These are phyloP conservation scores for Metopia argyrocephala DNA, from an alignment of 2,888 invertebrate species.

Conservation along the genomic window DNA sequence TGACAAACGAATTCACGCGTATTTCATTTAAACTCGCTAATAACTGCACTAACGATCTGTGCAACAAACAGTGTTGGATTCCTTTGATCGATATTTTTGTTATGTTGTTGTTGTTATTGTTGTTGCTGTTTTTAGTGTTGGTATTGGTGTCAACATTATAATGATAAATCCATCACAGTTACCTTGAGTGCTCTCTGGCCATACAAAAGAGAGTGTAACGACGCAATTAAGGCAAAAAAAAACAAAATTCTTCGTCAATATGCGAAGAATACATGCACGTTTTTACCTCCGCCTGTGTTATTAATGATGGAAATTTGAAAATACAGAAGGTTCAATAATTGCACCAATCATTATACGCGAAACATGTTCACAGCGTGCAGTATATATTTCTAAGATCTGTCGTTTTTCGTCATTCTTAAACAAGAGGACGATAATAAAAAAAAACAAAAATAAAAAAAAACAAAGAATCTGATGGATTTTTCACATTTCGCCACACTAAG, in stretches of 20 bases:
- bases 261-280: too few relatives aligned
- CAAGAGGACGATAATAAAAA: neutral
- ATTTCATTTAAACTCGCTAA: conserved; percentile 76
- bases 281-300: conserved; percentile 76
- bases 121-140: conserved; percentile 1
- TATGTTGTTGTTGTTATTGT: neutral
- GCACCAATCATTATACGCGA: conserved; percentile 76
- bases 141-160: conserved; percentile 55
- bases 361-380: conserved; percentile 61
- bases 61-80: conserved; percentile 37
- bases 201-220: neutral
- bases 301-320: conserved; percentile 79
- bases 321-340: conserved; percentile 79
- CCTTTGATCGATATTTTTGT: conserved; percentile 21
- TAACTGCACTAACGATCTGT: conserved; percentile 71
- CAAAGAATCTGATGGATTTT: conserved; percentile 42
- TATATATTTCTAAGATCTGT: conserved; percentile 62
- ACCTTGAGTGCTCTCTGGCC: conserved; percentile 69
- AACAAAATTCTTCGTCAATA: neutral
- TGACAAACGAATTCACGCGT: conserved; percentile 74
- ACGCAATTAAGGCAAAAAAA: neutral
- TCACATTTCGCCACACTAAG: conserved; percentile 64
- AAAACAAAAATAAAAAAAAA: neutral
- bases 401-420: neutral
- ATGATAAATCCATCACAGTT: conserved; percentile 68